Base-by-base conservation (phyloP, 2,113 vertebrate genomes). In the Lipotes vexillifer region DNA sequence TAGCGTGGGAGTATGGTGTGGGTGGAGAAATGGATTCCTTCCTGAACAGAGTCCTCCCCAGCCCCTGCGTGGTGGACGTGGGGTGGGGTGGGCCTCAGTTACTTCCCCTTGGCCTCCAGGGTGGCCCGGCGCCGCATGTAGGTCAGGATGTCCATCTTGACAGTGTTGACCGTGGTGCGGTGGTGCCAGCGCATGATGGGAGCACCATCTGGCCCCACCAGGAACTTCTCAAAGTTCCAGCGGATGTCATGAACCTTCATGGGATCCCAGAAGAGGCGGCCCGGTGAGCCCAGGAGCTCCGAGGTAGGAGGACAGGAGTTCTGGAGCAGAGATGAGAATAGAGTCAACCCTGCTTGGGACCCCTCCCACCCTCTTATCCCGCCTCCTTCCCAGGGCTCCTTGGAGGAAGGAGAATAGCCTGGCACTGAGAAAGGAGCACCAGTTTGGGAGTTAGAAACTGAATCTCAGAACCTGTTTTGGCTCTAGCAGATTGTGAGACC, bases 221-320 rank as follows among this genome's bases (percentile, higher is more conserved):
- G 98, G 97, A 99, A 99, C 98, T 99, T 99, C 98, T 99, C 99
- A 0, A 99, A 99, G 98, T 99, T 99, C 99, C 99, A 99, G 98
- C 99, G 99, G 98, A 99, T 98, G 98, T 99, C 99, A 0, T 97
- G 99, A 97, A 98, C 57, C 98, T 99, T 99, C 94, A 99, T 82
- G 31, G 99, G 99, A 12, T 99, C 98, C 99, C 99, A 99, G 98
- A 99, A 99, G 88, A 99, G 98, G 90, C 96, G 97, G 11, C n/a
- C 61, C 15, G 99, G 88, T 85, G 98, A 95, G 7, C 99, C 99
- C 0, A 99, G 99, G 92, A 96, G 98, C 46, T 99, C 99, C 0
- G 99, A 98, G 33, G 99, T 99, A 0, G 99, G 99, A 0, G 99
- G 99, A 63, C 99, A 99, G 93, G 99, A 96, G 0, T 98, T 99